Conservation (phyloP, 2,797 vertebrate genomes). For the Basileuterus tristriatus region DNA sequence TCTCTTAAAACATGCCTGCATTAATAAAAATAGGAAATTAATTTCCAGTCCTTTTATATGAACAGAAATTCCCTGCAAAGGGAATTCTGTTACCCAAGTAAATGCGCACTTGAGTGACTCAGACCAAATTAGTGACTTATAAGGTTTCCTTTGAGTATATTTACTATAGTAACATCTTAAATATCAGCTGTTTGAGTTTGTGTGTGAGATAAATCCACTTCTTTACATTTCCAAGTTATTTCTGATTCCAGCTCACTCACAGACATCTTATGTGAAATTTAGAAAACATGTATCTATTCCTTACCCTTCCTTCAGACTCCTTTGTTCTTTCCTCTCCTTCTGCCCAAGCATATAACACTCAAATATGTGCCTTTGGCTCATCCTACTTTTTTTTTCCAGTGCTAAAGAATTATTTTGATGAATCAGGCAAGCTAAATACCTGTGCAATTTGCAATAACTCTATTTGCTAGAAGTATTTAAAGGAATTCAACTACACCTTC, state of each 20-base stretch:
- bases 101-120: slow-evolving; percentile 46
- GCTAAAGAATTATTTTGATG: background rate
- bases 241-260: background rate
- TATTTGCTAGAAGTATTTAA: background rate
- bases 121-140: slow-evolving; percentile 45
- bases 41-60: slow-evolving; percentile 61
- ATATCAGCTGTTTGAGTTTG: slow-evolving; percentile 48
- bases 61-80: slow-evolving; percentile 40
- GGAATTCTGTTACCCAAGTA: slow-evolving; percentile 57
- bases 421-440: background rate
- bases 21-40: slow-evolving; percentile 61
- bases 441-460: background rate
- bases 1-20: slow-evolving; percentile 41
- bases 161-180: slow-evolving; percentile 41
- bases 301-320: background rate
- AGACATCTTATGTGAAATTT: background rate
- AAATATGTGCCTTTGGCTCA: background rate
- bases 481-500: background rate
- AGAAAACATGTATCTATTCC: background rate
- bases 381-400: background rate
- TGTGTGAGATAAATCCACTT: background rate
- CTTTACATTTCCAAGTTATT: background rate
- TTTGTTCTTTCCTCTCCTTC: background rate
- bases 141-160: slow-evolving; percentile 55
- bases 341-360: background rate